Percentiles rank a stretch among this genome's conserved stretches.
phyloP scores from a whole-genome alignment of 2,113 vertebrate genomes.

The Phocoena phocoena region DNA sequence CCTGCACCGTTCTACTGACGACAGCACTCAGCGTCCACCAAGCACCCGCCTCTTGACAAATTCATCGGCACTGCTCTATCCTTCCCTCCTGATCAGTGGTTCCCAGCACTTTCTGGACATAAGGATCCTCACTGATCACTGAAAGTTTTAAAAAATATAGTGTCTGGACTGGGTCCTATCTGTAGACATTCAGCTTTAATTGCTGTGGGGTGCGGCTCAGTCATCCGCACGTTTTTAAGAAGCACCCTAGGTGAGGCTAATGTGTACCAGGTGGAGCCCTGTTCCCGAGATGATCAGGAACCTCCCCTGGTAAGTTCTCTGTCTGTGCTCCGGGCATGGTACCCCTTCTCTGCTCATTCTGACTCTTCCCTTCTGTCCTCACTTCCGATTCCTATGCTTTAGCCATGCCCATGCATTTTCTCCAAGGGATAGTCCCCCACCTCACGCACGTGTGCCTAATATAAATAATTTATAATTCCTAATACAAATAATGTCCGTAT shows the following conservation, averaged over 20 bases:
- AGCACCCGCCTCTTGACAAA: background rate
- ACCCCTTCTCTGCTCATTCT: background rate
- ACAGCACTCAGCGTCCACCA: background rate
- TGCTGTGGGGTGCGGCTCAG: background rate
- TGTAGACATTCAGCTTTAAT: background rate
- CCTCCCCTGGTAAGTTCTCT: background rate
- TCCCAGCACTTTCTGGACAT: background rate
- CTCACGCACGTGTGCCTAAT: background rate
- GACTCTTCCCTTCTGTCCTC: background rate
- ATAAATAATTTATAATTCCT: background rate
- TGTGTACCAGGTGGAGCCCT: background rate
- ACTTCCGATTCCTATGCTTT: background rate
- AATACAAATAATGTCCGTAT: background rate
- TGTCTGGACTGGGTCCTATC: background rate
- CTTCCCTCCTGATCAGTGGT: background rate
- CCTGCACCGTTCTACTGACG: background rate
- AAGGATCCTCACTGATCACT: background rate
- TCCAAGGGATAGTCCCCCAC: background rate
- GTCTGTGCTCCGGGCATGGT: background rate
- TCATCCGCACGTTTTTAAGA: background rate
- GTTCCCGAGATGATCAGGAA: fast-evolving
- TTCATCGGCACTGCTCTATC: background rate
- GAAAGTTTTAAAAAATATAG: background rate
- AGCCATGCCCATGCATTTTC: background rate
- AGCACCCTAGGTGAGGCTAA: background rate